phyloP scores from a whole-genome alignment of 1,140 invertebrate genomes.

The Dufourea novaeangliae region DNA sequence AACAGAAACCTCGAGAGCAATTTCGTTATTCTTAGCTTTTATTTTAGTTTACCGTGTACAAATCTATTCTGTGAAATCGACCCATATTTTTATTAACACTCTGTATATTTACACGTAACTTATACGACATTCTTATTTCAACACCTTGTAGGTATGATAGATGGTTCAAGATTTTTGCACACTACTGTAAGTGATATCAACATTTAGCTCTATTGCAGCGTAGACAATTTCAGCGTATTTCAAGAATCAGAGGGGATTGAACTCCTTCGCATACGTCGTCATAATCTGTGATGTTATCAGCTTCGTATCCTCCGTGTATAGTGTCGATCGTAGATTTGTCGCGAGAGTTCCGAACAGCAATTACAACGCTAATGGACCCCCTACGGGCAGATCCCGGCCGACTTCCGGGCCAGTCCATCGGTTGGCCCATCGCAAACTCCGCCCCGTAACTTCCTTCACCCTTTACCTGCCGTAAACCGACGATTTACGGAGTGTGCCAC shows the following conservation, averaged over 20 bases:
- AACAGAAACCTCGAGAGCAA: too few relatives aligned
- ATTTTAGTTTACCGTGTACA: too few relatives aligned
- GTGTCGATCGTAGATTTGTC: conserved; percentile 73
- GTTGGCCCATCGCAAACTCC: conserved; percentile 18
- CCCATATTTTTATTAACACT: too few relatives aligned
- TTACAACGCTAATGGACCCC: conserved; percentile 76
- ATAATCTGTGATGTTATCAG: conserved; percentile 39
- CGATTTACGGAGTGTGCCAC: conserved; percentile 44
- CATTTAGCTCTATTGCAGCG: too few relatives aligned
- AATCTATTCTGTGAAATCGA: too few relatives aligned
- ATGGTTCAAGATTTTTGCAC: too few relatives aligned
- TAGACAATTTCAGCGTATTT: too few relatives aligned
- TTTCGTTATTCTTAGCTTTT: too few relatives aligned
- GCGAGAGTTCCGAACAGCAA: conserved; percentile 76
- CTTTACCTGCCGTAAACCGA: conserved; percentile 25
- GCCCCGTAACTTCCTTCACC: conserved; percentile 49
- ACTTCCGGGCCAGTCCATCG: conserved; percentile 65
- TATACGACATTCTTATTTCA: too few relatives aligned
- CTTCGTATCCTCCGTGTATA: conserved; percentile 37
- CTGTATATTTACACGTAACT: too few relatives aligned
- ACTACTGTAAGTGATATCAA: too few relatives aligned
- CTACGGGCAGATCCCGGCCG: conserved; percentile 68
- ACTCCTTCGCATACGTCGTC: conserved; percentile 17
- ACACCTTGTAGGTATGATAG: too few relatives aligned
- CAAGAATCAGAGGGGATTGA: conserved; percentile 20